Evolutionary conservation across 2,888 invertebrate species (phyloP), one percentile per base, ranked within the genome.

Genomic region (Microchrysa polita): DNA sequence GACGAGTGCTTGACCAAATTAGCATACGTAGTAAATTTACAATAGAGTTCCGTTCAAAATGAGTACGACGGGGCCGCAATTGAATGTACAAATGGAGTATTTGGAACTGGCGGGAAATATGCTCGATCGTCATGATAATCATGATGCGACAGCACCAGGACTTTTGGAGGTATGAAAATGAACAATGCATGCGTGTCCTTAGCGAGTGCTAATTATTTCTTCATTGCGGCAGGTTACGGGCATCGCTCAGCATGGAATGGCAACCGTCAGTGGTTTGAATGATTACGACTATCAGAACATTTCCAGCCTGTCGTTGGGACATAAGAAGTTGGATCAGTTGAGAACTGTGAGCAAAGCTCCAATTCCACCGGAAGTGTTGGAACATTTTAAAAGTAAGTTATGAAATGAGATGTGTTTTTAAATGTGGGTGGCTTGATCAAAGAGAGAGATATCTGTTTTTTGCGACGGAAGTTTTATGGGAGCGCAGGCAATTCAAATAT

Each of bases 281-380:
- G 95, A 97, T 81, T 91, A 91, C 81, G 97, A 98, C 84, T 98
- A 98, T 87, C 95, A 95, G 73, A 90, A 91, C 78, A 86, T 93
- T 71, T 90, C 91, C 76, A 90, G 90, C 34, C 85, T 92, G 67
- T 88, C 91, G 20, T 86, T 91, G 77, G 91, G 92, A 75, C 87
- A 90, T 75, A 87, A 89, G 76, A 90, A 90, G 79, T 87, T 95
- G 78, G 91, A 91, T 75, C 93, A 96, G 83, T 87, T 96, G 79
- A 91, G 91, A 81, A 90, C 92, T 76, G 86, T 93, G 23, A 93
- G 91, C 81, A 94, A 93, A 87, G 91, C 95, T 76, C 95, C 97
- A 12, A 87, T 98, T 72, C 98, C 98, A 23, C 91, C 93, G 9
- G 97, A 97, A 87, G 92, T 98, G 75, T 90, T 96, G 86, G 97